These are phyloP conservation scores for Drosophila vallismaia DNA, from an alignment of 2,888 invertebrate species.

Conservation along the genomic window DNA sequence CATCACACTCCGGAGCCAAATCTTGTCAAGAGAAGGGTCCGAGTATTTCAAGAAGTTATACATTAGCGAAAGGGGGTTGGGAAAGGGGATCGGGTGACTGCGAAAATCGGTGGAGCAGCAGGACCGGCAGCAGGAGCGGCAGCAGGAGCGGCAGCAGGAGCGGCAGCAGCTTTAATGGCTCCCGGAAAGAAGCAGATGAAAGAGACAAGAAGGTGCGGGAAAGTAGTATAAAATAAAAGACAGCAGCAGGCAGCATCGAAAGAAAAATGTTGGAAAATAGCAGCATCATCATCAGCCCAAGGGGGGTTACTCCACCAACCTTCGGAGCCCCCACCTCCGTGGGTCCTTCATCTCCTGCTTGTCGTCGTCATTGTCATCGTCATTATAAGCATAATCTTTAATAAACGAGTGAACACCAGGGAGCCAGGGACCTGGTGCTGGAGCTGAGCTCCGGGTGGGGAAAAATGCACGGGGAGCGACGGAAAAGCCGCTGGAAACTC, in stretches of 20 bases:
- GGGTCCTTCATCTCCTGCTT: conserved; percentile 53
- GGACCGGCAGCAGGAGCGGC: conserved; percentile 30
- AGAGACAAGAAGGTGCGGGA: conserved; percentile 31
- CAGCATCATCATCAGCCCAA: conserved; percentile 66
- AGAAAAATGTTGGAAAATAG: conserved; percentile 67
- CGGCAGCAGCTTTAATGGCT: conserved; percentile 58
- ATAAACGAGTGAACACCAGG: conserved; percentile 74
- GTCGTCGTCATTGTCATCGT: conserved; percentile 77
- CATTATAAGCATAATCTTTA: conserved; percentile 79
- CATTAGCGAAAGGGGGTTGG: too few species aligned
- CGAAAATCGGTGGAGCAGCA: neutral
- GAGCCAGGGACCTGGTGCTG: conserved; percentile 22
- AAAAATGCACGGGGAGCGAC: too few species aligned
- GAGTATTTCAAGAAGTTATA: conserved; percentile 8
- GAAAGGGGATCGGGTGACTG: neutral
- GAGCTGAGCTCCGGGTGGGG: conserved; percentile 1
- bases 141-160: conserved; percentile 25
- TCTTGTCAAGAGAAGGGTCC: conserved; percentile 23
- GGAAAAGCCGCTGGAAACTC: conserved; percentile 59
- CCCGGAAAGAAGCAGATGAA: conserved; percentile 36
- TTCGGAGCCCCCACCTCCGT: neutral
- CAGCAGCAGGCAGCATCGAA: conserved; percentile 21
- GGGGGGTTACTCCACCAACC: conserved; percentile 8
- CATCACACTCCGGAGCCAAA: conserved; percentile 13
- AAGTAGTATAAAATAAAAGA: conserved; percentile 46